phyloP scores from a whole-genome alignment of 2,888 invertebrate genomes.

The Drosophila anceps region DNA sequence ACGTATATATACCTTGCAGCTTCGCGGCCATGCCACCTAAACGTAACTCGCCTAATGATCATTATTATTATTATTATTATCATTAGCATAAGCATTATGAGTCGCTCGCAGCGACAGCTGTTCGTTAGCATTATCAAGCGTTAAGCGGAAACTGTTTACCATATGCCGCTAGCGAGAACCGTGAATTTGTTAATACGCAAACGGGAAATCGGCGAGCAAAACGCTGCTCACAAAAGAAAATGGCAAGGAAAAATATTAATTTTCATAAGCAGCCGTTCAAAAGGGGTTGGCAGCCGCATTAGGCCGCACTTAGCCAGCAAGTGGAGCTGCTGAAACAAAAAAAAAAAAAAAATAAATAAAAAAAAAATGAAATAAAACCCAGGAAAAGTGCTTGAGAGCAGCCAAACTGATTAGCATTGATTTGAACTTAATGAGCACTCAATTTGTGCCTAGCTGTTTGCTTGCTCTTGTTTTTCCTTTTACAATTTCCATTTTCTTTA shows the following conservation, averaged over 20 bases:
- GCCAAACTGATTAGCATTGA: conserved; percentile 78
- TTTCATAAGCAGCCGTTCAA: conserved; percentile 15
- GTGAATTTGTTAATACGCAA: conserved; percentile 67
- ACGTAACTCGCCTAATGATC: conserved; percentile 11
- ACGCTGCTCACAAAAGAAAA: conserved; percentile 11
- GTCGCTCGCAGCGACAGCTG: conserved; percentile 35
- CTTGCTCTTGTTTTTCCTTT: conserved; percentile 19
- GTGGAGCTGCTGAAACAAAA: background rate
- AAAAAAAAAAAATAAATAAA: no score
- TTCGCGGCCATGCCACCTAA: background rate
- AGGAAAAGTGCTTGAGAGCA: conserved; percentile 17
- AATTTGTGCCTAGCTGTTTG: conserved; percentile 49
- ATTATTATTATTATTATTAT: conserved; percentile 27
- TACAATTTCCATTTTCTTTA: background rate
- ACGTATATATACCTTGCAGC: conserved; percentile 19
- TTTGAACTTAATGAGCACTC: conserved; percentile 75
- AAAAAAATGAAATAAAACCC: background rate
- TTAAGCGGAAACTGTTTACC: conserved; percentile 31
- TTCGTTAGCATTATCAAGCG: conserved; percentile 48
- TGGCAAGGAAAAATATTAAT: conserved; percentile 32
- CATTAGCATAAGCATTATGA: conserved; percentile 25
- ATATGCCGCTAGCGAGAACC: conserved; percentile 46
- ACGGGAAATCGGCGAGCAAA: background rate
- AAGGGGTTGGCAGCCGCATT: conserved; percentile 4
- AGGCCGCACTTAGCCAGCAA: background rate